Conservation (phyloP, 2,113 vertebrate species). For the Brienomyrus brachyistius region DNA sequence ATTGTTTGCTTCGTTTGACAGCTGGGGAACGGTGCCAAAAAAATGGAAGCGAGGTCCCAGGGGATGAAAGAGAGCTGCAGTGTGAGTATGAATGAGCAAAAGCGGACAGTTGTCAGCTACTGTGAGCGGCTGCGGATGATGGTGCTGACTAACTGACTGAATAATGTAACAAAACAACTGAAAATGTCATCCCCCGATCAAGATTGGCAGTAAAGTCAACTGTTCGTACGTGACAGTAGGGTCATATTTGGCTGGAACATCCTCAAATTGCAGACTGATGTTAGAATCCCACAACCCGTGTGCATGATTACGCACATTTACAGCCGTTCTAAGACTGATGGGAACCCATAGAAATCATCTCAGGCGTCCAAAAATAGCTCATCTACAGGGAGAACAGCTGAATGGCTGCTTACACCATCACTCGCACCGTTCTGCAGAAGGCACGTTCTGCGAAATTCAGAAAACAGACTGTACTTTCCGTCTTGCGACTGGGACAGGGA, state of each 20-base stretch:
- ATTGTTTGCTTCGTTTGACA: not conserved
- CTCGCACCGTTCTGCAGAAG: not conserved
- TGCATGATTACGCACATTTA: not conserved
- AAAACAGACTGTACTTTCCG: not conserved
- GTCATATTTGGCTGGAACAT: constrained; percentile 7
- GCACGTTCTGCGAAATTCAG: not conserved
- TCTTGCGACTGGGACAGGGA: not conserved
- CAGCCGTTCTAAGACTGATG: constrained; percentile 15
- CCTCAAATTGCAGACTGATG: not conserved
- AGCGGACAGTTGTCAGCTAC: not conserved
- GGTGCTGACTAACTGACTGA: not conserved
- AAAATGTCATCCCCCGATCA: not conserved
- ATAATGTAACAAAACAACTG: not conserved
- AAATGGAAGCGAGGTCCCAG: not conserved
- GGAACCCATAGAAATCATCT: not conserved
- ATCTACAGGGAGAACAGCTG: constrained; percentile 11
- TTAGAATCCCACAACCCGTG: not conserved
- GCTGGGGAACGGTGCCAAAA: not conserved
- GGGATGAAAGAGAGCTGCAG: not conserved
- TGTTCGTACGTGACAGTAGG: constrained; percentile 7
- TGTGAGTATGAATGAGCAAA: not conserved
- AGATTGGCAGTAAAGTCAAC: not conserved
- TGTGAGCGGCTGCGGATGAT: not conserved
- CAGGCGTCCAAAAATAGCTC: constrained; percentile 8
- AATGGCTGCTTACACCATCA: not conserved